Evolutionary conservation across 1,140 invertebrate species (phyloP).

Genomic region (Patella vulgata): DNA sequence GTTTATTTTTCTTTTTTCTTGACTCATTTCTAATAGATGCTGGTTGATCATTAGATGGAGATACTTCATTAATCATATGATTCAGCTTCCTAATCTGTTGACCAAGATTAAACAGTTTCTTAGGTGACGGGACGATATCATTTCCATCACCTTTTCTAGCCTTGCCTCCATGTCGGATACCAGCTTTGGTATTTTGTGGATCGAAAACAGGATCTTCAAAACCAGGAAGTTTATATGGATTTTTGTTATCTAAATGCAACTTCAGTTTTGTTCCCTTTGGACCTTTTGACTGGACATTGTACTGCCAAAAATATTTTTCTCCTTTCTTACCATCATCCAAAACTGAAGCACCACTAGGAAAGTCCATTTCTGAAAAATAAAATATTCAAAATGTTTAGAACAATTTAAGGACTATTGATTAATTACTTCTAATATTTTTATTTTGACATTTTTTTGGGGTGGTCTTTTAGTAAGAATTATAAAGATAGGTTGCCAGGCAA

Average conservation of each 20-base stretch:
- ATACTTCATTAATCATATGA: conserved; percentile 93
- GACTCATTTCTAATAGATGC: conserved; percentile 80
- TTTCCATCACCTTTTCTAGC: conserved; percentile 97
- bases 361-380: neutral
- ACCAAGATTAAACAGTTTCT: conserved; percentile 89
- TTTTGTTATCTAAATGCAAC: conserved; percentile 72
- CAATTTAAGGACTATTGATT: too few relatives aligned
- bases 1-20: conserved; percentile 97
- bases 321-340: conserved; percentile 75
- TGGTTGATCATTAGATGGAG: conserved; percentile 91
- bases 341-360: conserved; percentile 61
- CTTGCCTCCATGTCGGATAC: conserved; percentile 79
- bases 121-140: conserved; percentile 93
- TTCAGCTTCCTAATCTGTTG: conserved; percentile 93
- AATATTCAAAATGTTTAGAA: too few relatives aligned
- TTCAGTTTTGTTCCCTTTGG: conserved; percentile 78
- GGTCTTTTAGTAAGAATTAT: too few relatives aligned
- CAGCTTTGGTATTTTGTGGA: conserved; percentile 37
- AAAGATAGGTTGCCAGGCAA: too few relatives aligned
- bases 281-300: conserved; percentile 98
- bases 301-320: conserved; percentile 92
- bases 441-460: too few relatives aligned
- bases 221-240: conserved; percentile 89
- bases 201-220: conserved; percentile 67
- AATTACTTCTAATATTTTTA: too few relatives aligned